phyloP scores from a whole-genome alignment of 92 coral and sea anemone genomes.

The Muricea muricata region DNA sequence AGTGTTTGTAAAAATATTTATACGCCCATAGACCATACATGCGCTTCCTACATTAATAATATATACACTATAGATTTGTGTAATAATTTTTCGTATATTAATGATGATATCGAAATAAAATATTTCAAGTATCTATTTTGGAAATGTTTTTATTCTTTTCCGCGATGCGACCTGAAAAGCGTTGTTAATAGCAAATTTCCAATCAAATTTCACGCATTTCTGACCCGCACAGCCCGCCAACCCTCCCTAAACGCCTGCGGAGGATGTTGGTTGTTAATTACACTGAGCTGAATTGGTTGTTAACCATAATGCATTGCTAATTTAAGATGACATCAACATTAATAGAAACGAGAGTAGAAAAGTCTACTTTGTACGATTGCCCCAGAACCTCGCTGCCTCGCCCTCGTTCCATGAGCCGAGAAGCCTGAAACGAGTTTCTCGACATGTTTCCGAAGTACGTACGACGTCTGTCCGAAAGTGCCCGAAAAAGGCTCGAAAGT shows the following conservation, averaged over 20 bases:
- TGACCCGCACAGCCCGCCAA: too few species aligned
- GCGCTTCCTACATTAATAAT: background rate
- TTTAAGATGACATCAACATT: background rate
- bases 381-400: background rate
- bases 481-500: background rate
- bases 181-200: too few species aligned
- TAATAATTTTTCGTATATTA: background rate
- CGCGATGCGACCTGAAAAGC: too few species aligned
- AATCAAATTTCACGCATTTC: too few species aligned
- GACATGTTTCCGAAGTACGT: background rate
- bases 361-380: background rate
- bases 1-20: slow-evolving; percentile 4
- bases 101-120: background rate
- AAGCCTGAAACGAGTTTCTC: background rate
- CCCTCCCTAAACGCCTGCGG: too few species aligned
- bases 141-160: too few species aligned
- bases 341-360: too few species aligned
- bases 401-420: background rate
- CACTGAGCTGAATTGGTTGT: too few species aligned
- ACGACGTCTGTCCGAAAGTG: background rate
- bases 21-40: background rate
- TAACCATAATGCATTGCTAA: background rate
- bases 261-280: too few species aligned
- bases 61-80: background rate
- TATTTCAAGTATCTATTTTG: too few species aligned